Evolutionary conservation across 1,140 invertebrate genomes (phyloP), one percentile per base, ranked within the genome.

Genomic region (Drosophila ohnishii): DNA sequence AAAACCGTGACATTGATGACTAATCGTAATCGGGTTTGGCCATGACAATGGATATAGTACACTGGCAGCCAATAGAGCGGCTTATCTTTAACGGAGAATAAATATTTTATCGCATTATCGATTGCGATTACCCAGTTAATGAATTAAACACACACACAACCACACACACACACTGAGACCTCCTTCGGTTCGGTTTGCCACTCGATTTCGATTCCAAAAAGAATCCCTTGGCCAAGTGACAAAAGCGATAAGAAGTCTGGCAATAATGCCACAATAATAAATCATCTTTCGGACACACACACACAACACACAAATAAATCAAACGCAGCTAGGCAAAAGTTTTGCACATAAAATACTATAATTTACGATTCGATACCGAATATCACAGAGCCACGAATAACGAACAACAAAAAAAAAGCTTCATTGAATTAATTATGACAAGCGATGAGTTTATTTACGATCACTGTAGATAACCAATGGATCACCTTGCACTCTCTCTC

Each of bases 361-460:
- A 57, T 65, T 64, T 56, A 61, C 19, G 53, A 53, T 60, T 47
- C 35, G 44, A 71, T 60, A 61, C 30, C 64, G 13, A 67, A 67
- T 70, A 70, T 70, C 63, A 55, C 51, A 39, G 28, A 61, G 42
- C 25, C n/a, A 47, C 32, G 14, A 57, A n/a, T 28, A 50, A 22
- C 30, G 34, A 39, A 58, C 22, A 62, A 22, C 11, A 37, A 50
- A 14, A 60, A 60, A 53, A 64, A 44, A 82, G 70, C 19, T 80
- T 87, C 76, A 87, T 87, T 80, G 79, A 87, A 82, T 87, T 87
- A 87, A 86, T 82, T 82, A 80, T 86, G 75, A 82, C 83, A 82
- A 79, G 76, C 76, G 69, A 82, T 87, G 79, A 65, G 79, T 72
- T 65, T 69, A 87, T 86, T 87, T 86, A 87, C 45, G 71, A 80